Base-by-base conservation (phyloP, 1,140 invertebrate species). In the Pachyrhynchus sulphureomaculatus region DNA sequence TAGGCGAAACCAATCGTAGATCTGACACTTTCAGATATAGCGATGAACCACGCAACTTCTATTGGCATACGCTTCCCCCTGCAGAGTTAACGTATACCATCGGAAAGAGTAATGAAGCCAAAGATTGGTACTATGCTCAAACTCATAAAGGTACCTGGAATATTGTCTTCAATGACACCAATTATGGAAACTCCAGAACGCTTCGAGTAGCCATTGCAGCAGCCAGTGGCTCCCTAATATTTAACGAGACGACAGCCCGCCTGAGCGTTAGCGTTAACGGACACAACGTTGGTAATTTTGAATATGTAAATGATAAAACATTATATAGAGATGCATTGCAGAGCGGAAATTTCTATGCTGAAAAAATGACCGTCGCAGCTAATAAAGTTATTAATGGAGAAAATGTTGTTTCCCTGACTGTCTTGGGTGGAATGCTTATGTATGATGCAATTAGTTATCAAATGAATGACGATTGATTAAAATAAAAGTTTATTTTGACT, bases 381-480 rank as follows among this genome's bases (percentile, higher is more conserved):
- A 32, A 51, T 12, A 10, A 26, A 23, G 48, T 36, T 12, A 20
- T 17, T 12, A 13, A 33, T 33, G 48, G 48, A 9, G 33, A 13
- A 3, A 51, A 51, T 24, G 20, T 20, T 6, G 13, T 51, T 12
- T 26, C 26, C 2, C 20, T 51, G 8, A 34, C 48, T 1, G 13
- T 51, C 3, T 9, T 20, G 4, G 32, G 34, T 51, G 48, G 48
- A 15, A 20, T 26, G 13, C 34, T 51, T 21, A 51, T 51, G 48
- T 51, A 51, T 47, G 48, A 51, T 20, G 20, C 48, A 13, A 51
- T 51, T 18, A 51, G 48, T 51, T 51, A 51, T 36, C 48, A 51
- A 21, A 3, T n/a, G 17, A 34, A 51, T 51, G n/a, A 26, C 8
- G 24, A 8, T 26, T 26, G 24, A 8, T 26, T n/a, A n/a, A n/a